phyloP scores from a whole-genome alignment of 2,888 invertebrate genomes.

The Eupithecia subumbrata region DNA sequence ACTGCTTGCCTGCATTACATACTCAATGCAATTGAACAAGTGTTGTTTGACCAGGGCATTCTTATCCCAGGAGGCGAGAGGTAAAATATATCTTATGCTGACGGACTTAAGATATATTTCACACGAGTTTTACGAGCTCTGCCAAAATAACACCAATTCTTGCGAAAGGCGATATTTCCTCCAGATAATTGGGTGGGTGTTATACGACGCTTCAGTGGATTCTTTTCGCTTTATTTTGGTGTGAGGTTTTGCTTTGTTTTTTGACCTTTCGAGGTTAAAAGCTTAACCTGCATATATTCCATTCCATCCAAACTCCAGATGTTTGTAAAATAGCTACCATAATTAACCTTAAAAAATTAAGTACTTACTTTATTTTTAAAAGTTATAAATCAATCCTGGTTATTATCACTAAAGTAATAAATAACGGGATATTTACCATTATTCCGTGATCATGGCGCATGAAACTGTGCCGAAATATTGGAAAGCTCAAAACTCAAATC shows the following conservation, averaged over 20 bases:
- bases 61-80: neutral
- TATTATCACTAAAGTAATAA: too few relatives aligned
- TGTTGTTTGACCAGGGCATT: neutral
- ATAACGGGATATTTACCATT: too few relatives aligned
- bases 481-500: too few relatives aligned
- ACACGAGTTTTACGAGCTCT: slow-evolving; percentile 13
- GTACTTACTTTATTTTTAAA: too few relatives aligned
- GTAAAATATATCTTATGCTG: slow-evolving; percentile 13
- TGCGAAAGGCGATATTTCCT: slow-evolving; percentile 16
- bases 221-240: neutral
- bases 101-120: neutral
- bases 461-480: too few relatives aligned
- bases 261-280: neutral
- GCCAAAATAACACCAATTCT: slow-evolving; percentile 19
- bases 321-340: too few relatives aligned
- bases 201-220: slow-evolving; percentile 9
- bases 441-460: too few relatives aligned
- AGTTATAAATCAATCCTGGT: too few relatives aligned
- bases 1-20: neutral
- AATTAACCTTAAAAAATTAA: too few relatives aligned
- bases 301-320: too few relatives aligned
- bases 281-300: neutral
- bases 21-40: neutral
- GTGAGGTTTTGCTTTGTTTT: neutral
- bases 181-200: slow-evolving; percentile 17